These are phyloP conservation scores for Allygus modestus DNA, from an alignment of 2,888 invertebrate species.

Conservation along the genomic window DNA sequence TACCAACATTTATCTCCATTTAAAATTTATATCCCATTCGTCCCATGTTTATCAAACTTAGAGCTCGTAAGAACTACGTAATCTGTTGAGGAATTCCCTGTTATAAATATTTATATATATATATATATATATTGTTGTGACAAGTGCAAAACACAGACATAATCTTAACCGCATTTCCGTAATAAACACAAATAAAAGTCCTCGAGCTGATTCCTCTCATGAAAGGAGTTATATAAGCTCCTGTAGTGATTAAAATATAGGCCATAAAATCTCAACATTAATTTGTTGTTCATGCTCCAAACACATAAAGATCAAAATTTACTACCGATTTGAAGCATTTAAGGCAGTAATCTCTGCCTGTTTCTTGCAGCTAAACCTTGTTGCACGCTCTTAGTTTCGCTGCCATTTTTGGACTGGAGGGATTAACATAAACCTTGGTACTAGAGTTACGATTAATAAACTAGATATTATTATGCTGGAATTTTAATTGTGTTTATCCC, in stretches of 20 bases:
- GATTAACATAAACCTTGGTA: background rate
- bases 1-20: too few relatives aligned
- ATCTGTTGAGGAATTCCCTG: too few relatives aligned
- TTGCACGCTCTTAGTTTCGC: background rate
- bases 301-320: background rate
- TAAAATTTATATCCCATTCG: too few relatives aligned
- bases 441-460: background rate
- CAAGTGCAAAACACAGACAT: background rate
- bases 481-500: background rate
- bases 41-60: too few relatives aligned
- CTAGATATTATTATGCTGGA: background rate
- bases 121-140: too few relatives aligned
- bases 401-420: background rate
- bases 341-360: background rate
- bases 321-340: background rate
- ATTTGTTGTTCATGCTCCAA: background rate
- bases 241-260: background rate
- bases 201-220: background rate
- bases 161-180: background rate
- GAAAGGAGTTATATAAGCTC: background rate
- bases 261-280: background rate
- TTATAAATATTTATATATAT: too few relatives aligned
- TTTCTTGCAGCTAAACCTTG: background rate
- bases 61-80: too few relatives aligned
- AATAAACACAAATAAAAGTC: background rate